Evolutionary conservation across 2,113 vertebrate genomes (phyloP).

Genomic region (Sciurus niger): DNA sequence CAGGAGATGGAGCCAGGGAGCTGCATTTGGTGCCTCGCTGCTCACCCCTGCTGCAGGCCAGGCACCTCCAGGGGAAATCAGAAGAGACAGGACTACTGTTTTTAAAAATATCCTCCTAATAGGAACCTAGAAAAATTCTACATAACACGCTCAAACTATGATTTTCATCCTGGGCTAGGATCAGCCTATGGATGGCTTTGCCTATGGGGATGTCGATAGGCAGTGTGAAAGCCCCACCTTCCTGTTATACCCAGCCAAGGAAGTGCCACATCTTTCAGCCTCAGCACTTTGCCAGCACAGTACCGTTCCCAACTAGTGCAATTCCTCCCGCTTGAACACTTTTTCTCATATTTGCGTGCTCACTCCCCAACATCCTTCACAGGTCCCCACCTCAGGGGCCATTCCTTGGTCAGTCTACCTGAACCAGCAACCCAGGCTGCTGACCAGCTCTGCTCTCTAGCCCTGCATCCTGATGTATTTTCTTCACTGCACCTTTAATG

Average conservation of each 20-base stretch:
- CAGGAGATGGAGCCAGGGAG: not conserved
- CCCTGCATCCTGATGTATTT: accelerated
- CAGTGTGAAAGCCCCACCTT: no score
- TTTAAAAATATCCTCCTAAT: not conserved
- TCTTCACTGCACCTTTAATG: not conserved
- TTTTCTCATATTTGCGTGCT: not conserved
- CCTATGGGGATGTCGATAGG: not conserved
- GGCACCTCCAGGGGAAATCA: accelerated
- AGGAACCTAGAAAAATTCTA: not conserved
- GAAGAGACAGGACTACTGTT: not conserved
- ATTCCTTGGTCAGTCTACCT: not conserved
- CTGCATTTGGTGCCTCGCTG: not conserved
- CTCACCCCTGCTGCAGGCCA: not conserved
- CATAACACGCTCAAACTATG: not conserved
- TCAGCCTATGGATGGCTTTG: not conserved
- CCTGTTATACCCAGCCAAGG: accelerated
- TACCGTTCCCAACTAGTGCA: not conserved
- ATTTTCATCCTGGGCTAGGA: not conserved
- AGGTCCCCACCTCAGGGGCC: not conserved
- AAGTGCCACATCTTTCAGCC: accelerated
- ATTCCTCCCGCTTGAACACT: not conserved
- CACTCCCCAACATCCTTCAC: not conserved
- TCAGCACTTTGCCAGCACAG: not conserved
- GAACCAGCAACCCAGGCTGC: not conserved
- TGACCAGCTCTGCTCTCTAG: not conserved